Evolutionary conservation across 2,888 invertebrate genomes (phyloP).

Genomic region (Athalia cordata): DNA sequence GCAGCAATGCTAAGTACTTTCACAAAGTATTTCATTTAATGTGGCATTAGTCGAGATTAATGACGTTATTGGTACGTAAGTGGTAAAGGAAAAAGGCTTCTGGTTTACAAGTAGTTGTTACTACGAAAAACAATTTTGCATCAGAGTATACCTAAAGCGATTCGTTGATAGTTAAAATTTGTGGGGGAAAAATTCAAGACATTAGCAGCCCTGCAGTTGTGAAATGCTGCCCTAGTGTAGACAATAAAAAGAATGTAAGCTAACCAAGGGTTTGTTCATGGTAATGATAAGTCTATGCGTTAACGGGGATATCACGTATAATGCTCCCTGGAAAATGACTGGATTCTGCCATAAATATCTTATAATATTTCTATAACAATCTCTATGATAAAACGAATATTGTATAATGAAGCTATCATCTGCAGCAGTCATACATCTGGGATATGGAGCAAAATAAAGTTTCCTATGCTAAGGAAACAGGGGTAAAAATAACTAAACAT

Average conservation of each 20-base stretch:
- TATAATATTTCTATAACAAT: conserved; percentile 35
- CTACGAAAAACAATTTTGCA: background rate
- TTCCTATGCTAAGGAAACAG: background rate
- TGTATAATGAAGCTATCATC: conserved; percentile 23
- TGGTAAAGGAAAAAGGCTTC: too few relatives aligned
- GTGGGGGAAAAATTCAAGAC: background rate
- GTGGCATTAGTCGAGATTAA: background rate
- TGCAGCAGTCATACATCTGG: conserved; percentile 4
- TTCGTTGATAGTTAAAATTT: background rate
- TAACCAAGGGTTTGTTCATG: conserved; percentile 7
- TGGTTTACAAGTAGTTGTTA: too few relatives aligned
- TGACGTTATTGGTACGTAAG: background rate
- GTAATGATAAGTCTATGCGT: conserved; percentile 11
- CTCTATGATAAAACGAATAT: conserved; percentile 3
- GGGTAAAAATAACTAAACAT: conserved; percentile 31
- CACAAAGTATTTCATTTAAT: background rate
- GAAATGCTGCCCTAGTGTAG: conserved; percentile 33
- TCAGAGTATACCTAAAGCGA: background rate
- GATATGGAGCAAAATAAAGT: conserved; percentile 12
- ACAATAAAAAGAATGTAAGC: conserved; percentile 33
- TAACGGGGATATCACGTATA: conserved; percentile 20
- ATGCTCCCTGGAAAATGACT: conserved; percentile 24
- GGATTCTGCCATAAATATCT: conserved; percentile 34
- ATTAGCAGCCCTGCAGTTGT: background rate
- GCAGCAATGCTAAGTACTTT: background rate